Conservation (phyloP, 2,113 vertebrate genomes). For the Cottus gobio region DNA sequence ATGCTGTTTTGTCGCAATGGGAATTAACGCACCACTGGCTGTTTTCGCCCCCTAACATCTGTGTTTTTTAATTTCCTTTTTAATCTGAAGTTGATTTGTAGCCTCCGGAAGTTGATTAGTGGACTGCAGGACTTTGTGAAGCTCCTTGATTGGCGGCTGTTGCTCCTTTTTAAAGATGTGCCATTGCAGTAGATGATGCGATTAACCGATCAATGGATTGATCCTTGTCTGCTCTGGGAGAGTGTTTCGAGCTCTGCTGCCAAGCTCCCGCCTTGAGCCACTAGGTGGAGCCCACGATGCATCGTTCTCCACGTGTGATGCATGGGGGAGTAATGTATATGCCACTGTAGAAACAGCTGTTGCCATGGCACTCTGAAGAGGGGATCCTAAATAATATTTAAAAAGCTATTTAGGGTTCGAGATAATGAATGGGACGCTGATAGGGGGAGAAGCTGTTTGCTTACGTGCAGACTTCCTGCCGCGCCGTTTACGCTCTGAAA, state of each 20-base stretch:
- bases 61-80: background rate
- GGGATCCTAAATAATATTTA: conserved; percentile 39
- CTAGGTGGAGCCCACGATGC: conserved; percentile 58
- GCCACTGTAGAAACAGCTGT: conserved; percentile 47
- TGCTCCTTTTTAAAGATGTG: background rate
- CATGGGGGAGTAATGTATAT: background rate
- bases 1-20: background rate
- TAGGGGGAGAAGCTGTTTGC: conserved; percentile 13
- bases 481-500: background rate
- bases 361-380: conserved; percentile 60
- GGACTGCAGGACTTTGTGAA: background rate
- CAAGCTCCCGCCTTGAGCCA: background rate
- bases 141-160: background rate
- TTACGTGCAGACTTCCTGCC: conserved; percentile 18
- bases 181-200: conserved; percentile 16
- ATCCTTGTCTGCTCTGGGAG: background rate
- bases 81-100: background rate
- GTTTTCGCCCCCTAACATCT: background rate
- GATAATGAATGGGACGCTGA: conserved; percentile 31
- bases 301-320: background rate
- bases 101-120: conserved; percentile 3
- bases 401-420: conserved; percentile 40
- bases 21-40: background rate
- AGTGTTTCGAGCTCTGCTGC: background rate
- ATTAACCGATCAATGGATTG: conserved; percentile 21